These are phyloP conservation scores for Rhagologus leucostigma DNA, from an alignment of 2,113 vertebrate genomes.

Conservation along the genomic window DNA sequence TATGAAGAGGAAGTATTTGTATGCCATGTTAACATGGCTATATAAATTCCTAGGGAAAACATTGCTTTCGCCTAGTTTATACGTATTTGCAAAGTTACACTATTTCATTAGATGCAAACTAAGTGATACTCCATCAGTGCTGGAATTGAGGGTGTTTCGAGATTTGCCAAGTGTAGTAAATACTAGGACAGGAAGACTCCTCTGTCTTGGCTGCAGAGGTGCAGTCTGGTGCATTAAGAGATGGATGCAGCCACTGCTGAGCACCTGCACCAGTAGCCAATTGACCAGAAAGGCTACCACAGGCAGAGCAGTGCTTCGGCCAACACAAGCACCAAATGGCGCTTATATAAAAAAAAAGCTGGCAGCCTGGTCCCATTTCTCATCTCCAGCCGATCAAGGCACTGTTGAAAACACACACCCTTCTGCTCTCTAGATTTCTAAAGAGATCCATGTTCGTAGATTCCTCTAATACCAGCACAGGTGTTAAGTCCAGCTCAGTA, in stretches of 20 bases:
- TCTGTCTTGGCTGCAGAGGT: neutral
- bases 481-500: neutral
- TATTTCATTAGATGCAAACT: neutral
- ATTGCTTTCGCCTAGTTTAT: neutral
- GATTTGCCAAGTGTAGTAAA: neutral
- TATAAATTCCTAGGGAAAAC: neutral
- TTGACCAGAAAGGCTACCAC: neutral
- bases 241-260: neutral
- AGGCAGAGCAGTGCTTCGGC: neutral
- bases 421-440: neutral
- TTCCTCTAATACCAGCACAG: neutral
- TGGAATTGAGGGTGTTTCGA: neutral
- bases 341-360: neutral
- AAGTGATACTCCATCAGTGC: neutral
- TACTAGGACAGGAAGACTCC: neutral
- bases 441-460: neutral
- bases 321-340: fast-evolving
- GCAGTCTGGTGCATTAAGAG: neutral
- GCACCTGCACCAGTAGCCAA: neutral
- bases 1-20: neutral
- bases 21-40: neutral
- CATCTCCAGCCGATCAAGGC: neutral
- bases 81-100: neutral
- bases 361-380: neutral
- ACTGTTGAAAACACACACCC: neutral